A percentile compares a stretch with the other conserved stretches of the same genome.
phyloP scores from a whole-genome alignment of 2,797 vertebrate species.

The Sebastes umbrosus region DNA sequence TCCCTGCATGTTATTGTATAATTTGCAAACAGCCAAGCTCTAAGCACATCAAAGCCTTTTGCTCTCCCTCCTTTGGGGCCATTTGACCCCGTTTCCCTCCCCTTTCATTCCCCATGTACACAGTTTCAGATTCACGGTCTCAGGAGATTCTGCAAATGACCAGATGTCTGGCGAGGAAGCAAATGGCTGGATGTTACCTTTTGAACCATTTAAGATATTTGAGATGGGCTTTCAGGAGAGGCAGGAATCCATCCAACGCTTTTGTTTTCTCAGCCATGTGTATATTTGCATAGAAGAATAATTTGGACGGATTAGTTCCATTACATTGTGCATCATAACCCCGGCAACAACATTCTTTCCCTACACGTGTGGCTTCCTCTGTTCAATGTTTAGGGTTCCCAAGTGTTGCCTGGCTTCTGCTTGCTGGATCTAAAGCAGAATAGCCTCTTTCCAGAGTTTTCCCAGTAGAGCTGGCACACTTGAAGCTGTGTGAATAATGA shows the following conservation, averaged over 20 bases:
- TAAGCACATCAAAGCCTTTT: slow-evolving; percentile 48
- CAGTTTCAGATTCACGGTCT: slow-evolving; percentile 31
- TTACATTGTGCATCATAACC: slow-evolving; percentile 16
- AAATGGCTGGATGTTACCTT: slow-evolving; percentile 38
- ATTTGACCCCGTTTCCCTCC: slow-evolving; percentile 42
- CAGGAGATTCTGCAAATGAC: slow-evolving; percentile 43
- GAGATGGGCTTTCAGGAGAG: slow-evolving; percentile 17
- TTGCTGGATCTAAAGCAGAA: slow-evolving; percentile 19
- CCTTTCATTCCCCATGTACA: slow-evolving; percentile 12
- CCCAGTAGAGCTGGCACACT: slow-evolving; percentile 43
- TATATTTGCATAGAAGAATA: slow-evolving; percentile 6
- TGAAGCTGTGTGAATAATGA: slow-evolving; percentile 65
- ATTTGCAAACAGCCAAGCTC: slow-evolving; percentile 29
- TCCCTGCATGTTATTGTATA: slow-evolving; percentile 25
- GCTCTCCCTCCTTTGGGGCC: slow-evolving; percentile 31
- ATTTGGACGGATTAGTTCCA: slow-evolving; percentile 21
- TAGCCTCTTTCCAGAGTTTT: slow-evolving; percentile 30
- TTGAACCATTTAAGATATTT: slow-evolving; percentile 36
- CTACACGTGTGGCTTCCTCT: background rate
- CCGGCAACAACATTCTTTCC: background rate
- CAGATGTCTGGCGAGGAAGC: slow-evolving; percentile 63
- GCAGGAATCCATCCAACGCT: slow-evolving; percentile 12
- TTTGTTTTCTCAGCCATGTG: slow-evolving; percentile 18
- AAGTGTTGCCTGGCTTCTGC: slow-evolving; percentile 8
- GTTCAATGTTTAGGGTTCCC: background rate